Conservation (phyloP, 2,797 vertebrate species). For the Mormyrops attenuatus region DNA sequence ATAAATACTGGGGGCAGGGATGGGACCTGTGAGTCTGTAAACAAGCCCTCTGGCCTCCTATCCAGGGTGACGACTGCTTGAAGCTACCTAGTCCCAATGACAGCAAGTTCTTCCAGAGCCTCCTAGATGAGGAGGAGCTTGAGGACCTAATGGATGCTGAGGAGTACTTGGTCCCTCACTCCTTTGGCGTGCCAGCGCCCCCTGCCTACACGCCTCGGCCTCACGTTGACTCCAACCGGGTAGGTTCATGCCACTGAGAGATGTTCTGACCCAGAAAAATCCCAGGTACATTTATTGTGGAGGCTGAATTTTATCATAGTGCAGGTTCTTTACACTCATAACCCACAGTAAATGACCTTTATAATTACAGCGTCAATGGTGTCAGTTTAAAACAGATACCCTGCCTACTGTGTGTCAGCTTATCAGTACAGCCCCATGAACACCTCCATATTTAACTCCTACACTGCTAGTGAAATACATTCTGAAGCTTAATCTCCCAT, state of each 20-base stretch:
- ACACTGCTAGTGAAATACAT: background rate
- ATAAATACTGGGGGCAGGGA: background rate
- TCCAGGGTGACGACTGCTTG: constrained; percentile 91
- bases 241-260: constrained; percentile 52
- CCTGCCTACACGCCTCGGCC: constrained; percentile 84
- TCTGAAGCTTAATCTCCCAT: background rate
- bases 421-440: background rate
- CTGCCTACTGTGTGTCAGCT: background rate
- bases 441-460: background rate
- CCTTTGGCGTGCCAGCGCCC: constrained; percentile 80
- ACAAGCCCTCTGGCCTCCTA: background rate
- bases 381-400: background rate
- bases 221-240: constrained; percentile 87
- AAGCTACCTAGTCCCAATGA: constrained; percentile 93
- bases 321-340: background rate
- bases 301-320: background rate
- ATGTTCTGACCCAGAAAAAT: background rate
- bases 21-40: background rate
- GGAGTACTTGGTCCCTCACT: constrained; percentile 92
- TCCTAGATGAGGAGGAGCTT: constrained; percentile 88
- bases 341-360: background rate
- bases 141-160: constrained; percentile 98
- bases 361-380: background rate
- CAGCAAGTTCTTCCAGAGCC: constrained; percentile 97
- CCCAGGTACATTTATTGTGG: background rate